Evolutionary conservation across 2,888 invertebrate species (phyloP).

Genomic region (Amiota mariae): DNA sequence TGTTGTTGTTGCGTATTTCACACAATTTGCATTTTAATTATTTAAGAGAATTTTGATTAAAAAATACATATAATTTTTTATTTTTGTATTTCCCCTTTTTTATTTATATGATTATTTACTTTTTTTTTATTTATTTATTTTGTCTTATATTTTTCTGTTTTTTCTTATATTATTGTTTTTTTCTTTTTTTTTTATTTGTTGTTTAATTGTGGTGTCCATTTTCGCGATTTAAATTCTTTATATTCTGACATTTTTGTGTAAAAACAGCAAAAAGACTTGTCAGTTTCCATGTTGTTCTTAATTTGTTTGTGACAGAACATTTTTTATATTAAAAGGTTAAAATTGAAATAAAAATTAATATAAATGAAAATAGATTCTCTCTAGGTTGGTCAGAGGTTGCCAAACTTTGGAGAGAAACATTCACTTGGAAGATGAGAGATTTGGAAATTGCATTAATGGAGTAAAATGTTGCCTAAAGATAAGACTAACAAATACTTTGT

Average conservation of each 20-base stretch:
- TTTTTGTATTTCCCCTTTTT: neutral
- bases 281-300: slow-evolving; percentile 12
- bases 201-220: slow-evolving; percentile 12
- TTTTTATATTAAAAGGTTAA: neutral
- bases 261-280: neutral
- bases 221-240: neutral
- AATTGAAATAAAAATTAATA: neutral
- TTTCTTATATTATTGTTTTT: neutral
- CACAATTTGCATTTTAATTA: slow-evolving; percentile 71
- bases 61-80: slow-evolving; percentile 54
- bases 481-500: too few species aligned
- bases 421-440: too few species aligned
- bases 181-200: neutral
- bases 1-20: slow-evolving; percentile 34
- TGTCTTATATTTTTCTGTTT: neutral
- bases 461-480: too few species aligned
- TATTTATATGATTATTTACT: neutral
- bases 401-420: too few species aligned
- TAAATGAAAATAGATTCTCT: too few species aligned
- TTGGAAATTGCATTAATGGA: too few species aligned
- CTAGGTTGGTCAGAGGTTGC: too few species aligned
- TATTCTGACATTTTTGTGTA: neutral
- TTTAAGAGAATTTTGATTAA: slow-evolving; percentile 72
- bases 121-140: too few species aligned
- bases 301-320: slow-evolving; percentile 9